Evolutionary conservation across 1,140 invertebrate species (phyloP).

Genomic region (Hylaeus anthracinus): DNA sequence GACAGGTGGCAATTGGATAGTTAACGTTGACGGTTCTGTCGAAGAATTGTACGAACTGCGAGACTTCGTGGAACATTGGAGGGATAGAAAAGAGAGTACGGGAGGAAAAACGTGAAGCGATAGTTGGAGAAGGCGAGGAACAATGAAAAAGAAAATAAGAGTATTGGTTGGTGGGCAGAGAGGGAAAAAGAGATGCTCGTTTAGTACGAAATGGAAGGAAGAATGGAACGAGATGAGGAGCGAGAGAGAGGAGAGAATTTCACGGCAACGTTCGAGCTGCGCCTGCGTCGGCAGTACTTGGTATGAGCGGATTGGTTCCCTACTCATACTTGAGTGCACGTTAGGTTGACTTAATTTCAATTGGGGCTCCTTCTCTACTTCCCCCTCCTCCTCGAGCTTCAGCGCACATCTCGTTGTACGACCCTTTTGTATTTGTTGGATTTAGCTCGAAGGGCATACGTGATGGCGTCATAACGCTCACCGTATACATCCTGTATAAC

Average conservation of each 20-base stretch:
- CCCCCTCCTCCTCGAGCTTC: conserved; percentile 2
- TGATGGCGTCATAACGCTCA: neutral
- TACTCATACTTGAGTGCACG: conserved; percentile 54
- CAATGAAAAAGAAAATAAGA: conserved; percentile 29
- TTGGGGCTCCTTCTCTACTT: conserved; percentile 50
- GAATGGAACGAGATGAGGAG: conserved; percentile 1
- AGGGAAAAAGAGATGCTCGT: neutral
- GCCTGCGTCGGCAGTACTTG: conserved; percentile 49
- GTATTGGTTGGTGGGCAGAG: neutral
- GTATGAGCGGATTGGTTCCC: conserved; percentile 59
- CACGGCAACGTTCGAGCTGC: conserved; percentile 44
- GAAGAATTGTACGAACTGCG: conserved; percentile 38
- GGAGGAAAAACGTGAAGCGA: neutral
- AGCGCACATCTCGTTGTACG: conserved; percentile 7
- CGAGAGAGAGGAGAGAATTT: conserved; percentile 23
- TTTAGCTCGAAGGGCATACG: conserved; percentile 24
- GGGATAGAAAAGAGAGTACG: conserved; percentile 19
- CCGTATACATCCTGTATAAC: conserved; percentile 10
- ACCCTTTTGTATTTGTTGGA: conserved; percentile 44
- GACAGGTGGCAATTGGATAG: conserved; percentile 58
- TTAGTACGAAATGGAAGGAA: conserved; percentile 25
- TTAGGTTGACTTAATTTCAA: conserved; percentile 67
- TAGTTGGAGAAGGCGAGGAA: conserved; percentile 5
- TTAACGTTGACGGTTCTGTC: conserved; percentile 52
- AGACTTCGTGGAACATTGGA: conserved; percentile 37